Percentiles rank a stretch among this genome's conserved stretches.
phyloP scores from a whole-genome alignment of 2,888 invertebrate genomes.

The Axea sp. region DNA sequence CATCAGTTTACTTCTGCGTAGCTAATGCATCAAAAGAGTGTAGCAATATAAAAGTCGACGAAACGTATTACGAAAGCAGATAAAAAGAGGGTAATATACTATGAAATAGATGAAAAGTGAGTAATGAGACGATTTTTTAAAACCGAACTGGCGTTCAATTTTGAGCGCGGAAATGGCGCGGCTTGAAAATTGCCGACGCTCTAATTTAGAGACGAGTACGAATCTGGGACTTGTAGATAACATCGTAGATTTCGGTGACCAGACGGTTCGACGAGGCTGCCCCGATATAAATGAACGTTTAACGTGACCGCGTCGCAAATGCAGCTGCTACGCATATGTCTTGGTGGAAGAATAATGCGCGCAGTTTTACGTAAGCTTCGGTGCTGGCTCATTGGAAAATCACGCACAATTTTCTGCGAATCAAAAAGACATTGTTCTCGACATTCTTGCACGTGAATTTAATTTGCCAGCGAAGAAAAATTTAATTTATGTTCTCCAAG shows the following conservation, averaged over 20 bases:
- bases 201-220: slow-evolving; percentile 52
- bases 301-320: slow-evolving; percentile 60
- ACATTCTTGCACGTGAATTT: slow-evolving; percentile 8
- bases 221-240: slow-evolving; percentile 64
- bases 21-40: slow-evolving; percentile 27
- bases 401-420: slow-evolving; percentile 53
- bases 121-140: too few relatives aligned
- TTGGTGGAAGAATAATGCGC: slow-evolving; percentile 73
- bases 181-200: slow-evolving; percentile 44
- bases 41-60: slow-evolving; percentile 37
- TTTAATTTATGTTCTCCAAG: slow-evolving; percentile 15
- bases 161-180: slow-evolving; percentile 14
- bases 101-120: slow-evolving; percentile 49
- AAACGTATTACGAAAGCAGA: slow-evolving; percentile 31
- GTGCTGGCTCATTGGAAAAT: slow-evolving; percentile 62
- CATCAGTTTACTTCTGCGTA: slow-evolving; percentile 25
- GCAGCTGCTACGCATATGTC: slow-evolving; percentile 76
- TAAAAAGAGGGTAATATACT: slow-evolving; percentile 47
- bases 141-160: slow-evolving; percentile 8
- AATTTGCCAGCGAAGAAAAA: slow-evolving; percentile 6
- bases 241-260: slow-evolving; percentile 60
- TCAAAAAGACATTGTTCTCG: slow-evolving; percentile 35
- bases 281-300: slow-evolving; percentile 66
- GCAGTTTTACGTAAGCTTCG: slow-evolving; percentile 67
- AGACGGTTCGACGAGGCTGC: slow-evolving; percentile 65